phyloP scores from a whole-genome alignment of 1,140 invertebrate species.

The Aphis gossypii region DNA sequence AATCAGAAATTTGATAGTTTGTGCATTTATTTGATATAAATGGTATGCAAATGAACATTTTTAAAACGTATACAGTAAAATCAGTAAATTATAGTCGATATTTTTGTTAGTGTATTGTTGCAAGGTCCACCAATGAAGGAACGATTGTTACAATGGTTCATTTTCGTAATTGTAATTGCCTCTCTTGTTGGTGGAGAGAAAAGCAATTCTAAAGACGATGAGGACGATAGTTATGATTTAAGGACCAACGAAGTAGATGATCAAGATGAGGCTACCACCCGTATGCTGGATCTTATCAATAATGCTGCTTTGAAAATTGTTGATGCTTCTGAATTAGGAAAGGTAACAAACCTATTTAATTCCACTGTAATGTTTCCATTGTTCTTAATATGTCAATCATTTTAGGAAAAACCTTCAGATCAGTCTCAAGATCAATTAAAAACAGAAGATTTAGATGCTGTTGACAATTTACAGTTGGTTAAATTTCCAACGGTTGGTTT shows the following conservation, averaged over 20 bases:
- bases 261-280: slow-evolving; percentile 38
- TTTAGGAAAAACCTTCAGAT: slow-evolving; percentile 48
- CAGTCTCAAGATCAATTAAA: slow-evolving; percentile 30
- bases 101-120: not conserved
- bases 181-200: not conserved
- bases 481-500: slow-evolving; percentile 29
- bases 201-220: slow-evolving; percentile 14
- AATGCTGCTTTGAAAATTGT: slow-evolving; percentile 63
- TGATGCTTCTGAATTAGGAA: slow-evolving; percentile 63
- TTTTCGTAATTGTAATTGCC: not conserved
- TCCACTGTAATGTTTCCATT: slow-evolving; percentile 31
- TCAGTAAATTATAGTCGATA: not conserved
- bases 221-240: slow-evolving; percentile 42
- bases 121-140: slow-evolving; percentile 51
- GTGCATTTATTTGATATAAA: not conserved
- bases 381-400: not conserved
- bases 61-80: not conserved
- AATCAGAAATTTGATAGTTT: not conserved
- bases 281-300: slow-evolving; percentile 45
- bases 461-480: slow-evolving; percentile 58
- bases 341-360: slow-evolving; percentile 58
- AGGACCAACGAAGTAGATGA: slow-evolving; percentile 21
- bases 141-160: slow-evolving; percentile 20
- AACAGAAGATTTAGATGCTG: slow-evolving; percentile 58
- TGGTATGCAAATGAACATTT: slow-evolving; percentile 7